These are phyloP conservation scores for Pogonophryne albipinna DNA, from an alignment of 2,797 vertebrate species.

Conservation along the genomic window DNA sequence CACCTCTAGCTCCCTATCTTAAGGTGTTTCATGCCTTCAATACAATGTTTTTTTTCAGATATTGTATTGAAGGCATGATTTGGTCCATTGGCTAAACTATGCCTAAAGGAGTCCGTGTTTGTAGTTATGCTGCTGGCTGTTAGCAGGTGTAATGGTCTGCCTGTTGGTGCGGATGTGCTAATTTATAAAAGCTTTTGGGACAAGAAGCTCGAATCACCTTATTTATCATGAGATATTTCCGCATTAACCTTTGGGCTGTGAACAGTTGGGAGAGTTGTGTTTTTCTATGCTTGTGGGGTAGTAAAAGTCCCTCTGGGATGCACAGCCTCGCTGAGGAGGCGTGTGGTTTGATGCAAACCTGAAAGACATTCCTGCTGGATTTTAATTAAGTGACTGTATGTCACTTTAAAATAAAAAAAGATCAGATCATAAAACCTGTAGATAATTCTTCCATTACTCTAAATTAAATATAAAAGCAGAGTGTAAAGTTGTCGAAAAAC, in stretches of 20 bases:
- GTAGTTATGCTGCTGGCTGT: background rate
- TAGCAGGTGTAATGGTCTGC: constrained; percentile 14
- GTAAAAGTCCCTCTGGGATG: background rate
- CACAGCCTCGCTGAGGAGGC: too few species aligned
- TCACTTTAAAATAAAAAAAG: background rate
- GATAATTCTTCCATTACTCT: background rate
- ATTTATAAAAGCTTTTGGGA: background rate
- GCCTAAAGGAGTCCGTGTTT: background rate
- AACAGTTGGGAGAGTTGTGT: background rate
- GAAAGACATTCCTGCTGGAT: background rate
- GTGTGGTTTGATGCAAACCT: background rate
- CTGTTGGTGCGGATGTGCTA: constrained; percentile 27
- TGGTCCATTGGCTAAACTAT: background rate
- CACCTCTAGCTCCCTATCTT: background rate
- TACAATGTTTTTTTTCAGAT: background rate
- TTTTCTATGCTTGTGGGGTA: background rate
- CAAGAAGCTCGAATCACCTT: background rate
- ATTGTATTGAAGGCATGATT: background rate
- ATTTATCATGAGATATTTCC: background rate
- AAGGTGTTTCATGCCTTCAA: background rate
- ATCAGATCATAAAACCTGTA: background rate
- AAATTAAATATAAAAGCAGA: background rate
- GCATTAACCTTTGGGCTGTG: background rate
- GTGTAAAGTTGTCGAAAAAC: background rate
- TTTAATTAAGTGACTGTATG: background rate